phyloP scores from a whole-genome alignment of 2,888 invertebrate species.

The Phytoseiulus persimilis region DNA sequence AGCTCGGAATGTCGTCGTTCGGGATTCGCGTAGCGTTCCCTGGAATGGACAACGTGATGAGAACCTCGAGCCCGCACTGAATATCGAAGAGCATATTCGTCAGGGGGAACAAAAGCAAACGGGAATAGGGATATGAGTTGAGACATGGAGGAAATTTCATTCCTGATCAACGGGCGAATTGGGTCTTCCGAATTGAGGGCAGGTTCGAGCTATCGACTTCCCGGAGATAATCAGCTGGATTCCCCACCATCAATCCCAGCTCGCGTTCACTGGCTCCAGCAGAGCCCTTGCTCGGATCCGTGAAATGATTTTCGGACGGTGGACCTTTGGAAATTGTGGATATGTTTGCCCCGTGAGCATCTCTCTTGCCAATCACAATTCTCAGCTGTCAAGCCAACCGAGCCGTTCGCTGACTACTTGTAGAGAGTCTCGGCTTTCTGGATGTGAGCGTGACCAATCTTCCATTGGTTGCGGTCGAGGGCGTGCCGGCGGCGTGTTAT shows the following conservation, averaged over 20 bases:
- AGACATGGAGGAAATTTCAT: no score
- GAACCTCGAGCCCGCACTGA: no score
- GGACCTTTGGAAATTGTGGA: background rate
- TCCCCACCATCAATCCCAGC: background rate
- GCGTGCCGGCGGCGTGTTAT: background rate
- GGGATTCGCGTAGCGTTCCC: no score
- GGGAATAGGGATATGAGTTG: no score
- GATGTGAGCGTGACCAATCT: conserved; percentile 5
- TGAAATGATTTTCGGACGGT: background rate
- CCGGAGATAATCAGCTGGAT: background rate
- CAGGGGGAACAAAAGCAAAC: no score
- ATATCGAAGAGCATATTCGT: no score
- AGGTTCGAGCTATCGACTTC: background rate
- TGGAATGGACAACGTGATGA: no score
- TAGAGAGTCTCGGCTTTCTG: background rate
- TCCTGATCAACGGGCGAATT: no score
- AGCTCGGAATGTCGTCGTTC: no score
- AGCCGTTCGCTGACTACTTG: background rate
- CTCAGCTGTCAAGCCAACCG: background rate
- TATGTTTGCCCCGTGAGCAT: background rate
- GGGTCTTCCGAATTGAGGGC: no score
- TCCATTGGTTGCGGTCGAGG: background rate
- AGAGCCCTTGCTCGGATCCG: background rate
- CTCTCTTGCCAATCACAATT: background rate
- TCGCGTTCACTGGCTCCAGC: background rate